These are phyloP conservation scores for Dromococcyx pavoninus DNA, from an alignment of 2,797 vertebrate species.

Conservation along the genomic window DNA sequence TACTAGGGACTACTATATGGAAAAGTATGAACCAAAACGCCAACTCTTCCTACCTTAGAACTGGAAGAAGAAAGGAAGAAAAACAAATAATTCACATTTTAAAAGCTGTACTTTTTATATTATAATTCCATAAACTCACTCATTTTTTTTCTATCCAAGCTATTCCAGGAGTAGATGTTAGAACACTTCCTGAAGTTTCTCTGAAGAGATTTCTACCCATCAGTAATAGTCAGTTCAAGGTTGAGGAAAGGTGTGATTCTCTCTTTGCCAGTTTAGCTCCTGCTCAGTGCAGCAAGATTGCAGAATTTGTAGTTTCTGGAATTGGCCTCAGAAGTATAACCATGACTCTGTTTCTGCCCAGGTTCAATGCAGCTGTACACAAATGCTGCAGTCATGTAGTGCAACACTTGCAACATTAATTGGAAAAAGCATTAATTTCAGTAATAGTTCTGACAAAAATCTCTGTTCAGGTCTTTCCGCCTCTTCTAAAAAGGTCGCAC, in stretches of 20 bases:
- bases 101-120: not conserved
- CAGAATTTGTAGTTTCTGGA: not conserved
- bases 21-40: not conserved
- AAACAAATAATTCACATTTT: not conserved
- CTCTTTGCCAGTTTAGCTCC: not conserved
- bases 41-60: not conserved
- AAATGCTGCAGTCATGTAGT: rapidly evolving
- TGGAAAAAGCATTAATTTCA: not conserved
- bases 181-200: not conserved
- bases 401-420: not conserved
- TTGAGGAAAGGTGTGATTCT: not conserved
- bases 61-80: not conserved
- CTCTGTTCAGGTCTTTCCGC: not conserved
- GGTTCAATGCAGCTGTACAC: not conserved
- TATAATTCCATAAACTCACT: not conserved
- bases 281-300: not conserved
- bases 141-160: not conserved
- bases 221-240: not conserved
- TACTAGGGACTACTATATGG: not conserved
- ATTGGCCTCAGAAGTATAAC: not conserved
- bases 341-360: not conserved
- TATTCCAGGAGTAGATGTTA: not conserved
- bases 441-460: not conserved
- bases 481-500: not conserved
- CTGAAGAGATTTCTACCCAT: not conserved